Base-by-base conservation (phyloP, 2,113 vertebrate genomes). In the Pungitius pungitius region DNA sequence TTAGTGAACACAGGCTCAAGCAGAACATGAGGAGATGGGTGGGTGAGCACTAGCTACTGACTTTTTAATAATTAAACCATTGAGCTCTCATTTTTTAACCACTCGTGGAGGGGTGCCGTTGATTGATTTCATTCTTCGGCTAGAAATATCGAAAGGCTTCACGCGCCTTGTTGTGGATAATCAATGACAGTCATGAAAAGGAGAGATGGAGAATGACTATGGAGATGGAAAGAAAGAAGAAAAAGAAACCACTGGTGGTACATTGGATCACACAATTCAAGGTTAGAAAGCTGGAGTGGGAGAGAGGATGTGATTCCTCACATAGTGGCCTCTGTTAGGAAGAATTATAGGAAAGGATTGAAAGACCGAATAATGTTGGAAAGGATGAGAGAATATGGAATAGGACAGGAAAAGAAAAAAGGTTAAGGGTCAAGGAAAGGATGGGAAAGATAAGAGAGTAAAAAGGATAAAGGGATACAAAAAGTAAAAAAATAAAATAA, bases 91-190 rank as follows among this genome's bases (percentile, higher is more conserved):
- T 87, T 89, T 54, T 91, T 89, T 83, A 91, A 86, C 78, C 85
- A 89, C 87, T 80, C 54, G 18, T 63, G 52, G 67, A 85, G 75
- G 69, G 64, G 72, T 47, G 60, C 73, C 63, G 75, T 78, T 65
- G 6, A 89, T 91, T 78, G 75, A 90, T 92, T 88, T 85, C 45
- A 86, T 77, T 89, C 87, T 81, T 70, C 64, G 51, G 82, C 67
- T 35, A 76, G 78, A 88, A 84, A 85, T 87, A 92, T 91, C 88
- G 85, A 91, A 86, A 87, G 83, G 69, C 77, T 69, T 85, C 76
- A 81, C 75, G 78, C 73, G 89, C 67, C 81, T 85, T 70, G 73
- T 80, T 81, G 71, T 45, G 72, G 58, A 80, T 87, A 91, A 91
- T 92, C 90, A 79, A 91, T 91, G 61, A 56, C 56, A 78, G 72